A percentile compares a stretch with the other conserved stretches of the same genome.
Evolutionary conservation across 2,113 vertebrate species (phyloP).

Genomic region (Porphyrio hochstetteri): DNA sequence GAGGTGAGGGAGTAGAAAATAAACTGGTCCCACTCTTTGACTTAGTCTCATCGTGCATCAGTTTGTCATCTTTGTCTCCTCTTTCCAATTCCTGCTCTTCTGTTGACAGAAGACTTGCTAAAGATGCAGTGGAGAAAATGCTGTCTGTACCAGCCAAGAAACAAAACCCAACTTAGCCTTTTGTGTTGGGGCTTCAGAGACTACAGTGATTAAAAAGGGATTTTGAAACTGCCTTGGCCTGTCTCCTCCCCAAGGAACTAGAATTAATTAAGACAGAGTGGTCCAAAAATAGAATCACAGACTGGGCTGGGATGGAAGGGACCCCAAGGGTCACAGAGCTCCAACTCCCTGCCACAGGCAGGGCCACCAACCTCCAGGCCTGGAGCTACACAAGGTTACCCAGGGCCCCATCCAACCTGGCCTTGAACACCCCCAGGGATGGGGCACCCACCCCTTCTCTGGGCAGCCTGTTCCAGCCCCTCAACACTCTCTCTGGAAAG

Average conservation of each 20-base stretch:
- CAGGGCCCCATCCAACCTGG: no score
- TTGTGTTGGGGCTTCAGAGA: neutral
- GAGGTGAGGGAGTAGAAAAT: conserved; percentile 34
- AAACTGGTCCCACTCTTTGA: conserved; percentile 32
- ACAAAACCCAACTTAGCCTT: neutral
- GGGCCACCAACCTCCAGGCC: no score
- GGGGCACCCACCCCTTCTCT: no score
- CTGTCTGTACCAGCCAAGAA: conserved; percentile 30
- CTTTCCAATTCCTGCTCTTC: conserved; percentile 43
- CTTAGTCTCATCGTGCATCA: conserved; percentile 36
- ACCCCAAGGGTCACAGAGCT: no score
- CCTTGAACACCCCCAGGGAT: no score
- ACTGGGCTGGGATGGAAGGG: no score
- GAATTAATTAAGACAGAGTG: neutral
- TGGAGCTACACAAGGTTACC: no score
- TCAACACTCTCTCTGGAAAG: no score
- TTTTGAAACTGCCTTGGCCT: neutral
- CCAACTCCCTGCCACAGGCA: no score
- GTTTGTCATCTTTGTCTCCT: conserved; percentile 48
- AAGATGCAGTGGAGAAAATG: conserved; percentile 65
- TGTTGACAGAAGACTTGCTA: conserved; percentile 65
- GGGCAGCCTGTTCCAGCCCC: no score
- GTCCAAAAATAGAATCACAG: neutral
- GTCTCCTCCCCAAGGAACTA: neutral
- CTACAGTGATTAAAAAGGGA: neutral